Conservation (phyloP, 2,113 vertebrate species). For the Megaleporinus macrocephalus region DNA sequence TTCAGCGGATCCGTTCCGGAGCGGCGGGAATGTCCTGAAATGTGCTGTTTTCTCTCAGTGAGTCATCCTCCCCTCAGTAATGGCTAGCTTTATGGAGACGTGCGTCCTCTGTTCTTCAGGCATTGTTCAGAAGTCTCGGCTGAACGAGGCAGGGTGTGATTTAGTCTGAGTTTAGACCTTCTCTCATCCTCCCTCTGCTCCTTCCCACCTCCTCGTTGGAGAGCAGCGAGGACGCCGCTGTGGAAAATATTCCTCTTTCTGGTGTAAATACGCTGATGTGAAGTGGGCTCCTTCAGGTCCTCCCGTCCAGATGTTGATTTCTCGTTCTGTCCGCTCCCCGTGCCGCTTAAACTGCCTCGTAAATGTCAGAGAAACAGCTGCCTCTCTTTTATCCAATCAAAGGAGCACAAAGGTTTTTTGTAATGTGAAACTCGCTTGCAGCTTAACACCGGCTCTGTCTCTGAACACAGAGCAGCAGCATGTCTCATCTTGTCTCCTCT, state of each 20-base stretch:
- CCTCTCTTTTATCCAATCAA: conserved; percentile 11
- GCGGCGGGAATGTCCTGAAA: background rate
- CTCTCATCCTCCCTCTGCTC: conserved; percentile 30
- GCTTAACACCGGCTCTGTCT: background rate
- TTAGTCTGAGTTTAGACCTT: conserved; percentile 32
- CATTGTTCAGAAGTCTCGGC: conserved; percentile 19
- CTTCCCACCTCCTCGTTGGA: conserved; percentile 8
- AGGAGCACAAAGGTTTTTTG: background rate
- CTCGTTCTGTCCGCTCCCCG: conserved; percentile 27
- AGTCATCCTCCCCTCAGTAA: background rate
- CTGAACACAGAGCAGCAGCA: background rate
- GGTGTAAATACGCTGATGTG: conserved; percentile 30
- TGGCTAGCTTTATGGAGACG: background rate
- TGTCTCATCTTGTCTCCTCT: background rate
- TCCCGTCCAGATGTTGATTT: conserved; percentile 36
- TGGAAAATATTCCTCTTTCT: conserved; percentile 35
- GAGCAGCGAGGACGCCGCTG: conserved; percentile 18
- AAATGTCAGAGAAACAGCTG: conserved; percentile 30
- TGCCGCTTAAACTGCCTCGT: conserved; percentile 31
- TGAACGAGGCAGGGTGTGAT: conserved; percentile 34
- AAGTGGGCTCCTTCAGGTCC: conserved; percentile 26
- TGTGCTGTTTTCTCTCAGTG: background rate
- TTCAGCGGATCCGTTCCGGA: background rate
- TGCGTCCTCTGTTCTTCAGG: background rate
- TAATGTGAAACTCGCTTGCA: background rate